These are phyloP conservation scores for Pitta sordida DNA, from an alignment of 2,113 vertebrate genomes.

Conservation along the genomic window DNA sequence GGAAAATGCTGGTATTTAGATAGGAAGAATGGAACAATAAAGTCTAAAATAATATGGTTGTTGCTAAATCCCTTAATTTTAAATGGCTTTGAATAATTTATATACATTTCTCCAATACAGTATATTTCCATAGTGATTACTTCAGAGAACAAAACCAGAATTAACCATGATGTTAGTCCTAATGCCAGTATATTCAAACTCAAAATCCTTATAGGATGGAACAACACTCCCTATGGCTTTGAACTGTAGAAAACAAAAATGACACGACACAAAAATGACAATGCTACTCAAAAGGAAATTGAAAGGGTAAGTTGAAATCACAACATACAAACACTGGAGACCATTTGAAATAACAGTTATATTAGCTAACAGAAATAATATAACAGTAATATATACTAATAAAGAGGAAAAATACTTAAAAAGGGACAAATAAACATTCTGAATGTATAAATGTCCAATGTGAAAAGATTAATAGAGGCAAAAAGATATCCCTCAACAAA, in stretches of 20 bases:
- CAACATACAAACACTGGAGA: not conserved
- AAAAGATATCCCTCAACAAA: not conserved
- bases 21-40: not conserved
- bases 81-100: not conserved
- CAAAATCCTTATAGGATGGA: not conserved
- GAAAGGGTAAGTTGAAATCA: not conserved
- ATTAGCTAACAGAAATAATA: not conserved
- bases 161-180: not conserved
- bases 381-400: no score
- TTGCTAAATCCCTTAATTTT: not conserved
- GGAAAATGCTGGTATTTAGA: not conserved
- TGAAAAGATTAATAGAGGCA: not conserved
- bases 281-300: not conserved
- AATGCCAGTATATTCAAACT: not conserved
- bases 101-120: not conserved
- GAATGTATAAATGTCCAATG: not conserved
- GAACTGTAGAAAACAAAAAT: not conserved
- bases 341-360: not conserved
- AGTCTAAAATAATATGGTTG: not conserved
- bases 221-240: not conserved
- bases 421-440: not conserved
- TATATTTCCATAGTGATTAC: not conserved
- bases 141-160: not conserved
- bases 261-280: not conserved
- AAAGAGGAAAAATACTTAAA: not conserved